phyloP scores from a whole-genome alignment of 2,888 invertebrate genomes.

The Brachyopa scutellaris region DNA sequence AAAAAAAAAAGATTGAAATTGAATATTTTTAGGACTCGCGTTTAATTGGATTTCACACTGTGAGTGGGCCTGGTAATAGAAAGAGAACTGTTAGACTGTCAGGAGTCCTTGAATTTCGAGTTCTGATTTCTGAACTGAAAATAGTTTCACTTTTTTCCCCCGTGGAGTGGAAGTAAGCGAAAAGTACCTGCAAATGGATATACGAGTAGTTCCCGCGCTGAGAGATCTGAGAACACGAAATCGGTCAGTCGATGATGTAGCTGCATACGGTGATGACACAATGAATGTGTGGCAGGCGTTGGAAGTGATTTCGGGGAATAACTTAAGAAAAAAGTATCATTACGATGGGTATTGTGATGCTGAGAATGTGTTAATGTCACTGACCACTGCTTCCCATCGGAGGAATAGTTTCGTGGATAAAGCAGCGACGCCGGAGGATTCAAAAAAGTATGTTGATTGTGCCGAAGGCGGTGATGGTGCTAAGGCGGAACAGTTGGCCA shows the following conservation, averaged over 20 bases:
- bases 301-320: conserved; percentile 78
- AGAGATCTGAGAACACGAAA: conserved; percentile 46
- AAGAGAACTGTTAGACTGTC: conserved; percentile 15
- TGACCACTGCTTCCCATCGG: conserved; percentile 77
- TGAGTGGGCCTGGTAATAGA: conserved; percentile 13
- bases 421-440: conserved; percentile 1
- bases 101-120: conserved; percentile 48
- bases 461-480: conserved; percentile 23
- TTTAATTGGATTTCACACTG: conserved; percentile 60
- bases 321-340: conserved; percentile 78
- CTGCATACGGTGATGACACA: conserved; percentile 78
- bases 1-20: too few species aligned
- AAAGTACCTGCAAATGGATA: conserved; percentile 28
- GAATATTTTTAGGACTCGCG: conserved; percentile 47
- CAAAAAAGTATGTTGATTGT: conserved; percentile 50
- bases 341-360: conserved; percentile 79
- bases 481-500: conserved; percentile 8
- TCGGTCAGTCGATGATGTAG: conserved; percentile 80
- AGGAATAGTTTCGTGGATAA: conserved; percentile 78
- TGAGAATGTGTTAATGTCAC: conserved; percentile 76
- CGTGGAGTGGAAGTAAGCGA: conserved; percentile 13
- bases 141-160: conserved; percentile 11
- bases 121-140: conserved; percentile 6
- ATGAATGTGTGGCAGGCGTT: conserved; percentile 81
- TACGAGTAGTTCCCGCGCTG: conserved; percentile 16